Conservation (phyloP, 2,797 vertebrate genomes). For the Diglossa cyanea region DNA sequence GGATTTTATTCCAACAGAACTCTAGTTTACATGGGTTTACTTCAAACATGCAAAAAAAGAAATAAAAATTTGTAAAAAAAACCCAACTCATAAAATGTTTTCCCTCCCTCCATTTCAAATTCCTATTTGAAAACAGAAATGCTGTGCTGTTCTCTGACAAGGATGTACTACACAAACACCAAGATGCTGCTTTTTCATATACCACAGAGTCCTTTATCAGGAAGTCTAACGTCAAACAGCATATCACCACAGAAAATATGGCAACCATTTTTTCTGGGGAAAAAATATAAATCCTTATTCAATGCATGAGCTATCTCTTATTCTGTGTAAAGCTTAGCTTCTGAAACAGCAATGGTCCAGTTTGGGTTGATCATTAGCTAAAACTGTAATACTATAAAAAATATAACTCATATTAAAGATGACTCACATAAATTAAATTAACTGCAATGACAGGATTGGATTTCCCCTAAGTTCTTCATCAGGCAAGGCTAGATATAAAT, state of each 20-base stretch:
- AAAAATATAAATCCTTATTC: not conserved
- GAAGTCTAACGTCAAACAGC: not conserved
- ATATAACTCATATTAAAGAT: not conserved
- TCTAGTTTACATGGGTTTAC: not conserved
- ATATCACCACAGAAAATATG: not conserved
- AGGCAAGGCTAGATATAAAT: not conserved
- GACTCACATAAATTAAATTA: not conserved
- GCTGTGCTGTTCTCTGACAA: not conserved
- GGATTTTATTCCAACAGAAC: not conserved
- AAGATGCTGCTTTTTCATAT: not conserved
- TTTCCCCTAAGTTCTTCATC: not conserved
- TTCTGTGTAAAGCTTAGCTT: not conserved
- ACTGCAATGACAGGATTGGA: not conserved
- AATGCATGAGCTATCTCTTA: not conserved
- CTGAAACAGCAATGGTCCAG: not conserved
- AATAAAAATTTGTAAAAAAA: not conserved
- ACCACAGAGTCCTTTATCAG: not conserved
- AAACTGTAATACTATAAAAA: not conserved
- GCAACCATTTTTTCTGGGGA: not conserved
- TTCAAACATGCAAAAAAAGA: not conserved
- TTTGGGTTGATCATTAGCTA: not conserved
- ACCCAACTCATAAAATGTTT: not conserved
- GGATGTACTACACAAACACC: not conserved
- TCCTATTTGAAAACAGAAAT: not conserved
- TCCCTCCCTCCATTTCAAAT: not conserved